These are phyloP conservation scores for Goniozus legneri DNA, from an alignment of 1,140 invertebrate species.

Conservation along the genomic window DNA sequence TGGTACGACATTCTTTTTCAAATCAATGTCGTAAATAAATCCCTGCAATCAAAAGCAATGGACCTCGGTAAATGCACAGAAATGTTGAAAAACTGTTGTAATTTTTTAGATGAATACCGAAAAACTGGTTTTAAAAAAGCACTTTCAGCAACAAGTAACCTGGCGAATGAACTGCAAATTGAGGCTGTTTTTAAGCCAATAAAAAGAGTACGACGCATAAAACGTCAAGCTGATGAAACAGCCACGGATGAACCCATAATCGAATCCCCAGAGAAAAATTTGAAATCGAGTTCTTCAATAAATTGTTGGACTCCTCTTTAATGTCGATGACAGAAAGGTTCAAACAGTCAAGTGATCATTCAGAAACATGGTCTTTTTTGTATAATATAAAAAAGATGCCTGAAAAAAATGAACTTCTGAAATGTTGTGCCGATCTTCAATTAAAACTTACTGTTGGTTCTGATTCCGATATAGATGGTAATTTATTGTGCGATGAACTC, in stretches of 20 bases:
- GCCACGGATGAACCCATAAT: background rate
- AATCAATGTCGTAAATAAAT: slow-evolving; percentile 17
- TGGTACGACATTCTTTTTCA: slow-evolving; percentile 13
- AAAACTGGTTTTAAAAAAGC: background rate
- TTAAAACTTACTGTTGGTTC: background rate
- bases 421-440: background rate
- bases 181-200: too few relatives aligned
- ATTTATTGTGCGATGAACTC: background rate
- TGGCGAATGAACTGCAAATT: slow-evolving; percentile 1
- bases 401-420: background rate
- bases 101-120: background rate
- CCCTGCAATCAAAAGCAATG: background rate
- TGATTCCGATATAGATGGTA: background rate
- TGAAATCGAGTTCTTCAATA: slow-evolving; percentile 8
- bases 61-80: background rate
- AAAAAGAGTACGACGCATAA: background rate
- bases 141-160: background rate
- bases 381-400: slow-evolving; percentile 9
- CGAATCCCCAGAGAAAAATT: slow-evolving; percentile 6
- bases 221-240: slow-evolving; percentile 5
- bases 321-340: slow-evolving; percentile 6
- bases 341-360: slow-evolving; percentile 2
- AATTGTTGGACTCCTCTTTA: background rate
- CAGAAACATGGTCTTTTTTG: slow-evolving; percentile 3
- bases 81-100: background rate